phyloP scores from a whole-genome alignment of 2,113 vertebrate species.

The Natator depressus region DNA sequence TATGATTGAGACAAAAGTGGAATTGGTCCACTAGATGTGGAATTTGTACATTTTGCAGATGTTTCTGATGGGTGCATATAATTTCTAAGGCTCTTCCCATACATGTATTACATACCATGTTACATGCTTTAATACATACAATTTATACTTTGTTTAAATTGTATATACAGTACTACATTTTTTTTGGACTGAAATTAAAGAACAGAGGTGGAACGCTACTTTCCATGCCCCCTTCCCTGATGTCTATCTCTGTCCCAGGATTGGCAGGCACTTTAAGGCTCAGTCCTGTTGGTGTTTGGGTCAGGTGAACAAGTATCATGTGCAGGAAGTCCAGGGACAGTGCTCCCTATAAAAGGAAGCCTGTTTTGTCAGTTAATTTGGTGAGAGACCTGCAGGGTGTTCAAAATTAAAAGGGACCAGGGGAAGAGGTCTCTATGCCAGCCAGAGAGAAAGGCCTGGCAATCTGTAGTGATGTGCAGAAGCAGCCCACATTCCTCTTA shows the following conservation, averaged over 20 bases:
- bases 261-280: not conserved
- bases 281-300: not conserved
- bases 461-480: not conserved
- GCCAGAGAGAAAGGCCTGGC: not conserved
- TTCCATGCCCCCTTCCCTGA: not conserved
- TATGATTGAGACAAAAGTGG: not conserved
- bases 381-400: too few relatives aligned
- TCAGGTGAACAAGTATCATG: not conserved
- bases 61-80: not conserved
- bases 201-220: not conserved
- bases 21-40: not conserved
- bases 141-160: not conserved
- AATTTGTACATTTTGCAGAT: not conserved
- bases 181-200: not conserved
- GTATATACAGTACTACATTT: not conserved
- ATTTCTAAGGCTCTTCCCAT: not conserved
- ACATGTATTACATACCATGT: too few relatives aligned
- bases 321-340: not conserved
- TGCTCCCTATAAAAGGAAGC: not conserved
- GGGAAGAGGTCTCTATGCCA: not conserved
- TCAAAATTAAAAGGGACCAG: not conserved
- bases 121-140: not conserved
- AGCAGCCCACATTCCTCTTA: not conserved
- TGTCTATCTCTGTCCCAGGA: not conserved
- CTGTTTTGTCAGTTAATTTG: too few relatives aligned